Evolutionary conservation across 2,113 vertebrate species (phyloP).

Genomic region (Passer montanus): DNA sequence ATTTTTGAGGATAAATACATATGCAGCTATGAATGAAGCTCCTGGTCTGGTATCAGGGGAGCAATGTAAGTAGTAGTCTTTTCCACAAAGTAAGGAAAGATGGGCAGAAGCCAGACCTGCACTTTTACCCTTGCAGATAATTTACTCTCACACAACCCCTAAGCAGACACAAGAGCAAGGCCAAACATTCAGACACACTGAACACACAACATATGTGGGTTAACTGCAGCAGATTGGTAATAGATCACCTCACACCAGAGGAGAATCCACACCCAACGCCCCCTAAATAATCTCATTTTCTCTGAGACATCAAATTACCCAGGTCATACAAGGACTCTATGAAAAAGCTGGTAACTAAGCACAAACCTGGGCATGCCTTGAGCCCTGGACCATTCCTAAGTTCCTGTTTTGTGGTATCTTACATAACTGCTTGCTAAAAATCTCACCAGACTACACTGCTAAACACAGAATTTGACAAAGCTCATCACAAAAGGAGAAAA

Average conservation of each 20-base stretch:
- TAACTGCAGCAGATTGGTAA: neutral
- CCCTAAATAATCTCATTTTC: neutral
- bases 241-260: neutral
- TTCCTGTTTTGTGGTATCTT: neutral
- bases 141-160: neutral
- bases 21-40: neutral
- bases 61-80: neutral
- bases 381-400: neutral
- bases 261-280: neutral
- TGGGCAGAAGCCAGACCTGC: neutral
- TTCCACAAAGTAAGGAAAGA: neutral
- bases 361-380: neutral
- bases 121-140: neutral
- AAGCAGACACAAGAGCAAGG: neutral
- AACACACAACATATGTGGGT: neutral
- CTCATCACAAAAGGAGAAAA: neutral
- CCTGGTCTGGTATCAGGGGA: neutral
- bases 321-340: neutral
- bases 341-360: neutral
- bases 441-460: neutral
- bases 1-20: neutral
- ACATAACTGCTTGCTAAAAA: neutral
- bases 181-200: neutral
- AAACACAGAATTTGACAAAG: neutral
- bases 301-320: neutral